A percentile compares a stretch with the other conserved stretches of the same genome.
Evolutionary conservation across 2,888 invertebrate species (phyloP).

Genomic region (Ischnus inquisitorius): DNA sequence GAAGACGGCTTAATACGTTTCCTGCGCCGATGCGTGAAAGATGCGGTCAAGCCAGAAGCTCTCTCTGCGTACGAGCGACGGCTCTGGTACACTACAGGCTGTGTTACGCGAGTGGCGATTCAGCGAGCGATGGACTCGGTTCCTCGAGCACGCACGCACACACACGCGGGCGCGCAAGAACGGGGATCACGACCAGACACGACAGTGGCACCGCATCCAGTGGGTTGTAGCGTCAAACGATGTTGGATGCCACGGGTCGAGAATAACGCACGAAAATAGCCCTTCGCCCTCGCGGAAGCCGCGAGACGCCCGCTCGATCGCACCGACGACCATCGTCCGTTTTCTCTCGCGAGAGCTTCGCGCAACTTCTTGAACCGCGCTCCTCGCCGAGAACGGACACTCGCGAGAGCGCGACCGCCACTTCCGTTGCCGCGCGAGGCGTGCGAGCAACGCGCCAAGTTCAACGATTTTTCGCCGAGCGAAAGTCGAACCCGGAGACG

Average conservation of each 20-base stretch:
- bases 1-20: constrained; percentile 55
- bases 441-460: too few species aligned
- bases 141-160: constrained; percentile 32
- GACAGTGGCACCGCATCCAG: constrained; percentile 15
- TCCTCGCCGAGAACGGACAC: too few species aligned
- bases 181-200: not conserved
- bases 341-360: constrained; percentile 24
- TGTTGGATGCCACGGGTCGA: constrained; percentile 61
- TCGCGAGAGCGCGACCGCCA: too few species aligned
- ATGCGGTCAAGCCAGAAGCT: constrained; percentile 54
- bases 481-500: not conserved
- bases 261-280: constrained; percentile 70
- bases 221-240: constrained; percentile 48
- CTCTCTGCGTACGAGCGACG: constrained; percentile 9
- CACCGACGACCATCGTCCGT: constrained; percentile 41
- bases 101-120: constrained; percentile 45
- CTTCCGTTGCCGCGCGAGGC: too few species aligned
- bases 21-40: constrained; percentile 61
- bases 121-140: constrained; percentile 62
- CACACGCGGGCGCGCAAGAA: not conserved
- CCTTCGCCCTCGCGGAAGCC: constrained; percentile 65
- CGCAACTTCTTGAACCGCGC: constrained; percentile 1
- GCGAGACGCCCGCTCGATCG: constrained; percentile 48
- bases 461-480: not conserved
- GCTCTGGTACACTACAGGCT: not conserved